phyloP scores from a whole-genome alignment of 2,113 vertebrate species.

The Sinocyclocheilus rhinocerous region DNA sequence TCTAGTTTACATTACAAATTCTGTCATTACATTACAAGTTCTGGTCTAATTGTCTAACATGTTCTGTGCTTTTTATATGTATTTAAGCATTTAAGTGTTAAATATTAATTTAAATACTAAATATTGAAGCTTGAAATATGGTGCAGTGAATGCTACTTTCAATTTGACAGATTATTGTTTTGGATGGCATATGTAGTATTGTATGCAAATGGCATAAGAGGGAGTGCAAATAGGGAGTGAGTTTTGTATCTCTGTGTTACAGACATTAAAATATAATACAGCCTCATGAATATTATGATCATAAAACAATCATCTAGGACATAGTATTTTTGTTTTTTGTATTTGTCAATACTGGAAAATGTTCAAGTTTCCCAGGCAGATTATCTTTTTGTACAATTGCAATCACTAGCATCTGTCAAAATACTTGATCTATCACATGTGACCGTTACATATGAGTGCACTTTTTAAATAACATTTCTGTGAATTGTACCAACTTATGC shows the following conservation, averaged over 20 bases:
- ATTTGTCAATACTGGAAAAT: background rate
- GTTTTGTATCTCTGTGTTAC: background rate
- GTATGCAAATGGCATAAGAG: background rate
- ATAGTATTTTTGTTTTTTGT: background rate
- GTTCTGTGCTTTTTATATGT: too few relatives aligned
- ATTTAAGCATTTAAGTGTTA: too few relatives aligned
- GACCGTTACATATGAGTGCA: background rate
- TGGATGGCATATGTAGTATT: background rate
- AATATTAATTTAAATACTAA: too few relatives aligned
- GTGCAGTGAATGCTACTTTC: too few relatives aligned
- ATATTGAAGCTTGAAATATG: too few relatives aligned
- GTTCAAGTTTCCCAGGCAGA: background rate
- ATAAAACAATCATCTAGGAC: background rate
- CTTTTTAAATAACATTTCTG: constrained; percentile 30
- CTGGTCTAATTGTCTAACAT: too few relatives aligned
- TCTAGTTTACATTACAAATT: too few relatives aligned
- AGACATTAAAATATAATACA: background rate
- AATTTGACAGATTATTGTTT: background rate
- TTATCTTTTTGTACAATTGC: constrained; percentile 10
- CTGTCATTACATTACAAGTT: too few relatives aligned
- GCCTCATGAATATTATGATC: background rate
- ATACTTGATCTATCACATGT: background rate
- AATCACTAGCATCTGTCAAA: constrained; percentile 3
- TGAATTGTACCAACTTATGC: constrained; percentile 62
- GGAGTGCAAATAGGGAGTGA: background rate